phyloP scores from a whole-genome alignment of 2,888 invertebrate species.

The Eurytoma californica region DNA sequence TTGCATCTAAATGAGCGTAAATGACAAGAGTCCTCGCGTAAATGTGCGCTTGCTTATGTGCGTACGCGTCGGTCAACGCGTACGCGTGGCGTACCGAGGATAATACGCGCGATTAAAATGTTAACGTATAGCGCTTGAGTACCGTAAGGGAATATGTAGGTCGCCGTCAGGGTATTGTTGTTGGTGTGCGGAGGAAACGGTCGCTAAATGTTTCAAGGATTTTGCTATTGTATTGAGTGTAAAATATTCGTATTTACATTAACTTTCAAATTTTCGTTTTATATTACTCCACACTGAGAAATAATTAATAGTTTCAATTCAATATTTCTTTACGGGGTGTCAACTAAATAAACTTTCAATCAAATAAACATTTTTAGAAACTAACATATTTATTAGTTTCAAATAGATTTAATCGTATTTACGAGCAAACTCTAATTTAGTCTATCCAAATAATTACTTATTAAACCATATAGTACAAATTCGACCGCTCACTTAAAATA shows the following conservation, averaged over 20 bases:
- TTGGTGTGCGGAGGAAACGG: not conserved
- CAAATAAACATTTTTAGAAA: too few relatives aligned
- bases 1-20: not conserved
- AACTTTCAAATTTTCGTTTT: too few relatives aligned
- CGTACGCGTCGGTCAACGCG: not conserved
- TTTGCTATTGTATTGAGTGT: not conserved
- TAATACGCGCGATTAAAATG: conserved; percentile 6
- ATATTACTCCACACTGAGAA: too few relatives aligned
- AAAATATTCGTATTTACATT: not conserved
- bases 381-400: too few relatives aligned
- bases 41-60: not conserved
- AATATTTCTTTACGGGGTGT: too few relatives aligned
- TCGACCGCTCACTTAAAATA: conserved; percentile 16
- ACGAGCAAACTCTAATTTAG: too few relatives aligned
- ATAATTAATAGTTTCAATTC: too few relatives aligned
- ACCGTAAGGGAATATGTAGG: conserved; percentile 23
- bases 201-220: not conserved
- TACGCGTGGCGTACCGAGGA: not conserved
- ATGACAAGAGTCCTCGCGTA: not conserved
- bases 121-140: not conserved
- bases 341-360: too few relatives aligned
- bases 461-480: too few relatives aligned
- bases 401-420: too few relatives aligned
- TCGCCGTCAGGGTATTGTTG: not conserved
- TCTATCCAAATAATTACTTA: too few relatives aligned